Conservation (phyloP, 2,113 vertebrate genomes). For the Candoia aspera region DNA sequence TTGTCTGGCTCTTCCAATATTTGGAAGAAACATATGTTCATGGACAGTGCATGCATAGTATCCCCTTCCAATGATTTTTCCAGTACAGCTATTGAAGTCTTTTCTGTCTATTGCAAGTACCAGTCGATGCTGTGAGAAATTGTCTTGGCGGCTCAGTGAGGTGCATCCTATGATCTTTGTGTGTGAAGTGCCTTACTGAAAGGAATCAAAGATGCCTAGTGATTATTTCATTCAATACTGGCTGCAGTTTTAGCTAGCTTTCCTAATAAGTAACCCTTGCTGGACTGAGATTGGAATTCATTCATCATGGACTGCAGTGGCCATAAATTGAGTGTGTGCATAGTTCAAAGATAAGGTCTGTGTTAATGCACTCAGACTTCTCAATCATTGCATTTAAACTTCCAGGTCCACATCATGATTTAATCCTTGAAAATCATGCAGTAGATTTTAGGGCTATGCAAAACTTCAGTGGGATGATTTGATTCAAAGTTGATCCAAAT, state of each 20-base stretch:
- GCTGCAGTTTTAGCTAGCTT: neutral
- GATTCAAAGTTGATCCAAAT: neutral
- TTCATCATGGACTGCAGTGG: neutral
- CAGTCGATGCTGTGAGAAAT: neutral
- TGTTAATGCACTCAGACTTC: neutral
- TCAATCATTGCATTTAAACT: neutral
- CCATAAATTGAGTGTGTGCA: neutral
- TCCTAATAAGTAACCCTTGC: neutral
- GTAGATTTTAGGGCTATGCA: neutral
- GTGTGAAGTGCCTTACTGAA: neutral
- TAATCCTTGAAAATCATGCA: neutral
- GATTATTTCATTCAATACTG: neutral
- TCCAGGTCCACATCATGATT: neutral
- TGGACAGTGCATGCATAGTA: neutral
- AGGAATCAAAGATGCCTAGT: neutral
- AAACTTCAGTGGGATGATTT: neutral
- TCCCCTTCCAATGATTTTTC: neutral
- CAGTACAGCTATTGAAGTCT: neutral
- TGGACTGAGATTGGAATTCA: neutral
- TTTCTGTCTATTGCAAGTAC: neutral
- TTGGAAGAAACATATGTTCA: neutral
- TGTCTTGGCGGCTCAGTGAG: neutral
- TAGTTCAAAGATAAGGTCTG: neutral
- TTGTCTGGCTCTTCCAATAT: neutral
- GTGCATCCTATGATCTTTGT: neutral